Evolutionary conservation across 2,797 vertebrate species (phyloP).

Genomic region (Epinephelus awoara): DNA sequence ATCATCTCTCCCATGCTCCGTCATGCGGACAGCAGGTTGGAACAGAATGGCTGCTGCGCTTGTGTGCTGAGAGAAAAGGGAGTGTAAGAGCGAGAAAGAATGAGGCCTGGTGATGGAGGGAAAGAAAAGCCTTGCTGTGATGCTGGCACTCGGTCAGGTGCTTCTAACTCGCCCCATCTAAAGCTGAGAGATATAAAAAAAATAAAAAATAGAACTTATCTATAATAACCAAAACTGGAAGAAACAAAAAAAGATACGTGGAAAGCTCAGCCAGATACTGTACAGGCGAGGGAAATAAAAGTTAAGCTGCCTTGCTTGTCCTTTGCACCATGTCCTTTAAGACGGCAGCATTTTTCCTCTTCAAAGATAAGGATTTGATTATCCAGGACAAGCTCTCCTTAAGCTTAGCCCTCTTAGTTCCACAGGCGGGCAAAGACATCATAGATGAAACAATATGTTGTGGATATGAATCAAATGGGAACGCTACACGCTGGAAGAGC

Average conservation of each 20-base stretch:
- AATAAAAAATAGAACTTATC: conserved; percentile 34
- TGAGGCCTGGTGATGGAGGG: neutral
- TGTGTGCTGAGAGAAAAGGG: conserved; percentile 64
- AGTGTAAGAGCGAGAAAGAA: conserved; percentile 5
- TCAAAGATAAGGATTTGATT: conserved; percentile 74
- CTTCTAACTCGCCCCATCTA: conserved; percentile 42
- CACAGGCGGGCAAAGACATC: conserved; percentile 45
- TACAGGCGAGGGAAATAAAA: conserved; percentile 47
- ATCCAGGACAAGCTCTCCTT: conserved; percentile 68
- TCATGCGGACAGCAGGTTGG: conserved; percentile 75
- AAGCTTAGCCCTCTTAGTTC: conserved; percentile 57
- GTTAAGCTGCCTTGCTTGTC: conserved; percentile 63
- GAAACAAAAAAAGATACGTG: conserved; percentile 24
- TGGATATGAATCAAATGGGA: conserved; percentile 64
- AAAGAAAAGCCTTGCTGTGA: conserved; percentile 56
- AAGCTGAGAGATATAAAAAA: conserved; percentile 41
- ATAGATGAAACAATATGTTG: conserved; percentile 60
- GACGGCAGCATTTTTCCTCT: conserved; percentile 46
- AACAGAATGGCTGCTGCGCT: conserved; percentile 57
- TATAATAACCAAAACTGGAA: conserved; percentile 55
- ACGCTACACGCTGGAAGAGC: conserved; percentile 27
- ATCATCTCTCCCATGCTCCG: conserved; percentile 69
- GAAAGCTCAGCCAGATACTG: conserved; percentile 33
- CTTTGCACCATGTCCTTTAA: conserved; percentile 67
- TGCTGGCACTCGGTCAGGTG: conserved; percentile 62